A percentile compares a stretch with the other conserved stretches of the same genome.
Evolutionary conservation across 2,113 vertebrate species (phyloP).

Genomic region (Eulemur rufifrons): DNA sequence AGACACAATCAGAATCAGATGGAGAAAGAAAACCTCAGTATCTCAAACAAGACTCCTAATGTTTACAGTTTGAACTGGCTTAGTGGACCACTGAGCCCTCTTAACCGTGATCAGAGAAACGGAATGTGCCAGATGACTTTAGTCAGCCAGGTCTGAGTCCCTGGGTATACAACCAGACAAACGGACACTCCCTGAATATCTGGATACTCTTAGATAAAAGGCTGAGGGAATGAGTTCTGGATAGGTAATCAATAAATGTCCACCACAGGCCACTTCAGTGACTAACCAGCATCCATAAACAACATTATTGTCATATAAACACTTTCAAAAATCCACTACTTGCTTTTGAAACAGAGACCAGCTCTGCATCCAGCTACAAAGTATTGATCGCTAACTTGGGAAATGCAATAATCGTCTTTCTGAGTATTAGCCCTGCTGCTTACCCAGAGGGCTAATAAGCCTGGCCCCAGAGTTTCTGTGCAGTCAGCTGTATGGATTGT

Average conservation of each 20-base stretch:
- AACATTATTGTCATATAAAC: background rate
- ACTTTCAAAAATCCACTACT: background rate
- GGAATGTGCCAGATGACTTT: background rate
- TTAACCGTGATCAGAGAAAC: background rate
- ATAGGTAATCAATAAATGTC: background rate
- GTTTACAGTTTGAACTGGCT: background rate
- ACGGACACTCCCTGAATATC: background rate
- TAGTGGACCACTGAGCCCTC: background rate
- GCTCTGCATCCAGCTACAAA: background rate
- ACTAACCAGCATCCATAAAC: background rate
- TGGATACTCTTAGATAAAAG: background rate
- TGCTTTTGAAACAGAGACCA: background rate
- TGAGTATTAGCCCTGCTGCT: background rate
- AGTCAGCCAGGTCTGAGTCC: background rate
- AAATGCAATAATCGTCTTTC: background rate
- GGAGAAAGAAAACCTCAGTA: background rate
- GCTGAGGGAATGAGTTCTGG: background rate
- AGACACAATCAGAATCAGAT: background rate
- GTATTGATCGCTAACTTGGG: background rate
- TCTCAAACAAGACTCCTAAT: background rate
- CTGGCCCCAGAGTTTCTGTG: background rate
- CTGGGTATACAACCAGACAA: too few relatives aligned
- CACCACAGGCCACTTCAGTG: background rate
- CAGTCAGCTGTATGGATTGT: background rate
- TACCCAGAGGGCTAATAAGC: background rate